Base-by-base conservation (phyloP, 2,797 vertebrate species). In the Anguilla anguilla region DNA sequence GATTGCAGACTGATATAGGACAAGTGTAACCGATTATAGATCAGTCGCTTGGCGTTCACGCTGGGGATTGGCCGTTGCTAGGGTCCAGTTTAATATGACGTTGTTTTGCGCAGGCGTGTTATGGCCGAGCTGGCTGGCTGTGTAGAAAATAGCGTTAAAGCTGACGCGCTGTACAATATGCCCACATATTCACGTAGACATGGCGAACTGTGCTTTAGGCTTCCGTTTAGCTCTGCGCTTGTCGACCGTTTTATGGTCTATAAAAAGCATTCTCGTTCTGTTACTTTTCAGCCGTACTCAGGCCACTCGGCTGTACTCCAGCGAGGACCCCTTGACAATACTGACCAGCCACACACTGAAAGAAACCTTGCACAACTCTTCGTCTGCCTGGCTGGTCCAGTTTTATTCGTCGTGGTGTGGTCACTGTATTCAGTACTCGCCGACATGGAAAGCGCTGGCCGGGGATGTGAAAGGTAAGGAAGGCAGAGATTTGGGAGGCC, bases 361-460 rank as follows among this genome's bases (percentile, higher is more conserved):
- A 91, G 87, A 83, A 86, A 91, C 95, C 82, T 92, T 98, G 86
- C 91, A 86, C 28, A 97, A 97, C 96, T 97, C 98, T 6, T 96
- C 97, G 28, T 93, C 96, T 89, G 97, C 97, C 88, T 99, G 98
- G 98, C 92, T 99, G 61, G 91, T 99, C 92, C 98, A 98, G 97
- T 99, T 99, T 93, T 98, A 96, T 95, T 98, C 98, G 17, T 98
- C 98, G 87, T 98, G 97, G 96, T 99, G 98, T 90, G 97, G 98
- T 85, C 98, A 99, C 95, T 99, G 98, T 93, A 92, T 97, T 95
- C 97, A 97, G 93, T 99, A 97, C 94, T 98, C 98, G 83, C 95
- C 96, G 91, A 97, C 97, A 39, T 99, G 98, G 98, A 97, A 96
- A 91, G 95, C 94, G 1, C 93, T 99, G 94, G 98, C 97, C 3